phyloP scores from a whole-genome alignment of 2,797 vertebrate species.

The Remorina albescens region DNA sequence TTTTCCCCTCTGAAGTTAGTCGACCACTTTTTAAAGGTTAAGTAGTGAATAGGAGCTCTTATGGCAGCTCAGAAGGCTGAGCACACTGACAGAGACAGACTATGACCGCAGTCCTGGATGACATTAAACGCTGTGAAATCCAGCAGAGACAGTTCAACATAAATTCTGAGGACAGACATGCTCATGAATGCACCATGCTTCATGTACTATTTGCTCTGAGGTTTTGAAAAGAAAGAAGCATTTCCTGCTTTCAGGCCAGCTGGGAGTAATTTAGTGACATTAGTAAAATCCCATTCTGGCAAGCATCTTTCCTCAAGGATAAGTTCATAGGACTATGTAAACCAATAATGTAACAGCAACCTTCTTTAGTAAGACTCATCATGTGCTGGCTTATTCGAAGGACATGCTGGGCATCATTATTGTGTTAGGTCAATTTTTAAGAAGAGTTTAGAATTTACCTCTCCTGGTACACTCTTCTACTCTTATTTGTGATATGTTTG shows the following conservation, averaged over 20 bases:
- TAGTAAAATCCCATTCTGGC: slow-evolving; percentile 84
- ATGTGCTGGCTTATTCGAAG: slow-evolving; percentile 72
- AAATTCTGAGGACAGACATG: slow-evolving; percentile 72
- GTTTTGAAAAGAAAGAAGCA: slow-evolving; percentile 82
- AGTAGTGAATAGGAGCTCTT: slow-evolving; percentile 72
- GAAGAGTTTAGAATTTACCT: slow-evolving; percentile 36
- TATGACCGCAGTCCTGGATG: slow-evolving; percentile 64
- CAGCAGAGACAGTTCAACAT: slow-evolving; percentile 66
- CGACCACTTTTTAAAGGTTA: slow-evolving; percentile 76
- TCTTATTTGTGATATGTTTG: slow-evolving; percentile 14
- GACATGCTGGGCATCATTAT: slow-evolving; percentile 53
- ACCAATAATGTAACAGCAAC: slow-evolving; percentile 84
- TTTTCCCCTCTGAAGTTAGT: slow-evolving; percentile 58
- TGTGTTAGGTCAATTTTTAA: slow-evolving; percentile 54
- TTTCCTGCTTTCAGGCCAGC: slow-evolving; percentile 84
- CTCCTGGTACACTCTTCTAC: slow-evolving; percentile 10
- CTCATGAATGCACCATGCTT: slow-evolving; percentile 77
- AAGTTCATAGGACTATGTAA: slow-evolving; percentile 83
- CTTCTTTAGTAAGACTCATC: slow-evolving; percentile 73
- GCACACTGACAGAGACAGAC: slow-evolving; percentile 63
- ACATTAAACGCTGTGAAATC: slow-evolving; percentile 72
- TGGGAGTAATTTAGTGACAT: slow-evolving; percentile 87
- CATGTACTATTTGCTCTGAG: slow-evolving; percentile 83
- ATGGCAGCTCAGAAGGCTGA: slow-evolving; percentile 56
- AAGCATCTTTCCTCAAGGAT: slow-evolving; percentile 81